Percentiles rank a stretch among this genome's conserved stretches.
phyloP scores from a whole-genome alignment of 2,888 invertebrate genomes.

The Tupiocoris notatus region DNA sequence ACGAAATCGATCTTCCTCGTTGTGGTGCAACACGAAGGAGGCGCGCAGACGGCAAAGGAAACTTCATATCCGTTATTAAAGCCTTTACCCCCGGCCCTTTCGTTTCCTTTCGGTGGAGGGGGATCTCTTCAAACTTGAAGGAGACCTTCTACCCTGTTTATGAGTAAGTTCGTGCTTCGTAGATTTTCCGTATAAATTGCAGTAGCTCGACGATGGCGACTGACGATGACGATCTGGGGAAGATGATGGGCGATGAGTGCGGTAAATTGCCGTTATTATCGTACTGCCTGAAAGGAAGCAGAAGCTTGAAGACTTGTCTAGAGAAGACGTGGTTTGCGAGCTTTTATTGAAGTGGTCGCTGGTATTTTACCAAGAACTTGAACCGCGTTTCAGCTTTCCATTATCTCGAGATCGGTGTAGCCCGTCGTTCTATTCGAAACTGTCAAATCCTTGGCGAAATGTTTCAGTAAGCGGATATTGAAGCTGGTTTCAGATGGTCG shows the following conservation, averaged over 20 bases:
- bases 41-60: slow-evolving; percentile 12
- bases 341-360: no score
- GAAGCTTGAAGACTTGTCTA: no score
- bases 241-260: neutral
- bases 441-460: no score
- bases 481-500: no score
- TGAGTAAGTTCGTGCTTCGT: neutral
- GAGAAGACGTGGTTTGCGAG: no score
- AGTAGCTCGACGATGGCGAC: neutral
- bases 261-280: neutral
- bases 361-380: no score
- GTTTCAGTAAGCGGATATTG: no score
- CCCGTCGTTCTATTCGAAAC: no score
- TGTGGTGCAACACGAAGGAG: neutral
- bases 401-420: no score
- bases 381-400: no score
- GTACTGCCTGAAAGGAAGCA: neutral
- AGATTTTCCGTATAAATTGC: neutral
- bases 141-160: neutral
- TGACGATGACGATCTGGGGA: neutral
- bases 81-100: neutral
- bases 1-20: slow-evolving; percentile 18
- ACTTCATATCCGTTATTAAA: slow-evolving; percentile 25
- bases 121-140: neutral
- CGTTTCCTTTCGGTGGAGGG: neutral